Evolutionary conservation across 2,113 vertebrate species (phyloP).

Genomic region (Helogale parvula): DNA sequence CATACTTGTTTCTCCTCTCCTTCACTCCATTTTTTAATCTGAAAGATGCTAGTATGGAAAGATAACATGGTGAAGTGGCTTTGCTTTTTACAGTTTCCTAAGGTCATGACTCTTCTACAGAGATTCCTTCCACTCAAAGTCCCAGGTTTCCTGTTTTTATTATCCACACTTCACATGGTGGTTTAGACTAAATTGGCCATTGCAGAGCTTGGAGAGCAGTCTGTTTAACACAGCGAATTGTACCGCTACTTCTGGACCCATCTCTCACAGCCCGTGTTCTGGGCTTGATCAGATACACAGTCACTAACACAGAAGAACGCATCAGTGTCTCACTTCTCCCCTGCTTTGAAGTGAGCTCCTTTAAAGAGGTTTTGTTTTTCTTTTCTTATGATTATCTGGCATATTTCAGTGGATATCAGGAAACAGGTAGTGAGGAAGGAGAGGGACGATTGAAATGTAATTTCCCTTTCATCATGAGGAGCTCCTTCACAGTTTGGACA

Average conservation of each 20-base stretch:
- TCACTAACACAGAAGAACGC: background rate
- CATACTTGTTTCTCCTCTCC: background rate
- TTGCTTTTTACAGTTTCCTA: conserved; percentile 77
- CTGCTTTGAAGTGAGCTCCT: background rate
- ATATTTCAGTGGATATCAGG: background rate
- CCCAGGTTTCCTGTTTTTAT: conserved; percentile 78
- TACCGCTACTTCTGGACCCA: conserved; percentile 15
- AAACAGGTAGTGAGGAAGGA: background rate
- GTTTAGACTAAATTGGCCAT: conserved; percentile 77
- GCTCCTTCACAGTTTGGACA: background rate
- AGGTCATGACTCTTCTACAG: conserved; percentile 77
- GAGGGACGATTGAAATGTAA: background rate
- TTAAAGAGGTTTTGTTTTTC: background rate
- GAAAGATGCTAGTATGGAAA: conserved; percentile 65
- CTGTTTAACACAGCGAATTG: background rate
- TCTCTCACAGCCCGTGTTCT: background rate
- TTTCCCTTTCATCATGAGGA: background rate
- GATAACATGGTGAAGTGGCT: conserved; percentile 64
- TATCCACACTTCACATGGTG: conserved; percentile 73
- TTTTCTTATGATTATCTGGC: background rate
- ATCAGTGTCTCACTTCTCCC: background rate
- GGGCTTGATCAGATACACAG: background rate
- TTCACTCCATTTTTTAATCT: conserved; percentile 47
- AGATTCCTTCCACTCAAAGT: conserved; percentile 72
- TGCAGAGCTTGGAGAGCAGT: conserved; percentile 72